Evolutionary conservation across 2,797 vertebrate genomes (phyloP), one percentile per base, ranked within the genome.

Genomic region (Saxicola maurus): DNA sequence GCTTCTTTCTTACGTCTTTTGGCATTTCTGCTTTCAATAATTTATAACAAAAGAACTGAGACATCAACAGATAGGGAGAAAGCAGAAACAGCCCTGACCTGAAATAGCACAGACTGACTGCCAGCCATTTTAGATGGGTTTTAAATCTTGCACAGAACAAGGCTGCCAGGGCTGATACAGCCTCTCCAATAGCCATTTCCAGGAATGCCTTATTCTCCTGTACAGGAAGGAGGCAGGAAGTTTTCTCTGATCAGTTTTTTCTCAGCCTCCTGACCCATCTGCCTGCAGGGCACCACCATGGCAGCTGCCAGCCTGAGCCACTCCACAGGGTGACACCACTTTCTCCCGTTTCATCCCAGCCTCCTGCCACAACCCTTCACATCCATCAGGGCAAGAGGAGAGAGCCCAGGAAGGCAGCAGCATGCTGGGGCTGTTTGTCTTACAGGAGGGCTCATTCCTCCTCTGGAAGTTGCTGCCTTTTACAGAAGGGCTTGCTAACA

Each of bases 91-190:
- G 61, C 66, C 40, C 64, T 42, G 69, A 91, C 31, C 52, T 4
- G 13, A 83, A 86, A 66, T 6, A 65, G 45, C 31, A 45, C 42
- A 81, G n/a, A 48, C 18, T 1, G 5, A 38, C 67, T 66, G 74
- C 57, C 77, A 90, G 60, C 78, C 83, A 90, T 95, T 75, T 93
- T 79, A 82, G 67, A 56, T 20, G 40, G 43, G 33, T 55, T 79
- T 76, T 62, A 67, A 49, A 55, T 62, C 73, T 88, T 3, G 0
- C 43, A 30, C 37, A 76, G 59, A 60, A 61, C 17, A 7, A 45
- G 45, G 53, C 65, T 84, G 72, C 27, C 53, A 21, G 43, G 53
- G 81, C 67, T 73, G 89, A 45, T 6, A 18, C 3, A 71, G 35
- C 38, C 62, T 82, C 3, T 2, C 38, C 2, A 4, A 55, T 27